Base-by-base conservation (phyloP, 2,797 vertebrate species). In the Scarus forsteni region DNA sequence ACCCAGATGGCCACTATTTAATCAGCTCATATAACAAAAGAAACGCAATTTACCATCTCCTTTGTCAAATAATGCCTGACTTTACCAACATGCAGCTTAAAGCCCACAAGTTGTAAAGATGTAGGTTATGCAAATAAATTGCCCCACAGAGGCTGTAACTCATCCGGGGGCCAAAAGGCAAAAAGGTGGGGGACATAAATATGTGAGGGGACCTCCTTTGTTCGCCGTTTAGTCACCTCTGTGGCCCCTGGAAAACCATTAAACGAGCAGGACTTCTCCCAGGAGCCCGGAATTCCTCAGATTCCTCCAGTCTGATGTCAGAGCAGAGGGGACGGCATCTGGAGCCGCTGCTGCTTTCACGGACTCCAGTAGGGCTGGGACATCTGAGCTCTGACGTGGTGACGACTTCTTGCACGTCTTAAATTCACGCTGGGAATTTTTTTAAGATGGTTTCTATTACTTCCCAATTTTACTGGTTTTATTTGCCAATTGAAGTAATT, bases 301-400 rank as follows among this genome's bases (percentile, higher is more conserved):
- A 94, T 94, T 94, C 92, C 92, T 86, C 76, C 44, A 35, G 50
- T 90, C 81, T 94, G 92, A 94, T 92, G 93, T 94, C 93, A 94
- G 80, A 85, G 87, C 60, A 19, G 71, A 84, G 81, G 86, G 89
- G 87, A 27, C 75, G 82, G 85, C 85, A 84, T 86, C 85, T 76
- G 81, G 75, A 75, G 49, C 69, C 48, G 5, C 53, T 78, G 87
- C 8, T 75, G 91, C 85, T 42, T 90, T 90, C 85, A 87, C 0
- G 60, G 66, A 2, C 81, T 40, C 3, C 18, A 1, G 2, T 6
- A 0, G 8, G 55, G 34, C 59, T 80, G 18, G 18, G 73, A 68
- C 6, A 0, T 55, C 39, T 44, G 0, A 69, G 1, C 12, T 10
- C 13, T 39, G 1, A 0, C 0, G 14, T 3, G 2, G 8, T n/a